Evolutionary conservation across 2,797 vertebrate genomes (phyloP), one percentile per base, ranked within the genome.

Genomic region (Syngnathus acus): DNA sequence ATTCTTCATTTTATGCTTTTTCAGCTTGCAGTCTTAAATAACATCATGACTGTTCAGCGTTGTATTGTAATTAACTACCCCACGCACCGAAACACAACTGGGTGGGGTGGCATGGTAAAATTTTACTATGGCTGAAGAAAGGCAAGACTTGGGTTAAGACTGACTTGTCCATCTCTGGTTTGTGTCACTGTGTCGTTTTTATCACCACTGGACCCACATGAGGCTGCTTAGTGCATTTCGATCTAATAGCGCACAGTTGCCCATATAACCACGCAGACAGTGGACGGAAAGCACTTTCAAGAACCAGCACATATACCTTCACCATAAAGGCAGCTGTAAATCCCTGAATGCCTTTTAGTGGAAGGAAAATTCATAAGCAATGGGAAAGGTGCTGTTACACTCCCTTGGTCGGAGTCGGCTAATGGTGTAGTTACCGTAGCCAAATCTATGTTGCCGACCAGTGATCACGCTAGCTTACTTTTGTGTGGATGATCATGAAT

Each of bases 141-240:
- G 68, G 60, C 7, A 39, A 45, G 66, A 69, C 51, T 68, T 11
- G 32, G 71, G 21, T 32, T 75, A 71, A 82, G 80, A 84, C 73
- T 78, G 83, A 86, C 82, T 77, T 51, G 73, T 85, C 78, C 78
- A 86, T 85, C 81, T 89, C 86, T 90, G 89, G 80, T 86, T 88
- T 88, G 86, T 86, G 85, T 91, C 89, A 90, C 74, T 71, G 65
- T 88, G 87, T 87, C 86, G 65, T 88, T 89, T 90, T 90, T 90
- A 91, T 90, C 87, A 85, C 89, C 82, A 76, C 64, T 68, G 83
- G 73, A 78, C 68, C 73, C n/a, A 55, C 74, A 75, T 79, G 69
- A 74, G 69, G 71, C 75, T 61, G 72, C 74, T 76, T 70, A 72
- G 71, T 74, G 62, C 83, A 51, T 76, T 71, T 64, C 78, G 64